A percentile compares a stretch with the other conserved stretches of the same genome.
These are phyloP conservation scores for Aurelia sp. DNA, from an alignment of 30 jellyfish, hydroid and myxozoan species.

Conservation along the genomic window DNA sequence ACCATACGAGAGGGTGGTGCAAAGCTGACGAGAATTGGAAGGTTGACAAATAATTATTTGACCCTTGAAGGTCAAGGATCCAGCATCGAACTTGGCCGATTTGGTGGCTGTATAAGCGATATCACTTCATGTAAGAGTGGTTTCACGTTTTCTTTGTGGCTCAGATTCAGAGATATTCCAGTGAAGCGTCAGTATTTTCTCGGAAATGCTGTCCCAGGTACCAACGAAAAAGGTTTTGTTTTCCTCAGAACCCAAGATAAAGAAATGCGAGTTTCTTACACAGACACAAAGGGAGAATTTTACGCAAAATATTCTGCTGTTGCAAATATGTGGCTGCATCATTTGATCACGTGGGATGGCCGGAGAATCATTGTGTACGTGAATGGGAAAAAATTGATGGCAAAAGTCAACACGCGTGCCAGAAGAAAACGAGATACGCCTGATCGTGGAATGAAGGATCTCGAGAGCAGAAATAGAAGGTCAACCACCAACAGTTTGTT, in stretches of 20 bases:
- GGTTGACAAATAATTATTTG: conserved; percentile 36
- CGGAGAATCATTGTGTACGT: conserved; percentile 13
- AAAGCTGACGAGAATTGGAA: conserved; percentile 50
- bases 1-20: conserved; percentile 68
- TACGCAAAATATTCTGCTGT: conserved; percentile 8
- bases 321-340: conserved; percentile 53
- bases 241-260: conserved; percentile 18
- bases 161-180: conserved; percentile 35
- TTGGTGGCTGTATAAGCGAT: conserved; percentile 55
- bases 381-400: conserved; percentile 46
- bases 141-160: conserved; percentile 70
- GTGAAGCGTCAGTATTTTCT: conserved; percentile 45
- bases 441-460: neutral
- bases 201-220: conserved; percentile 15
- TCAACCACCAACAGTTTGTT: conserved; percentile 13
- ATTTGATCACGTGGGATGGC: conserved; percentile 64
- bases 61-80: conserved; percentile 68
- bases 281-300: neutral
- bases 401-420: neutral
- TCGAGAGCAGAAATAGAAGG: neutral
- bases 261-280: conserved; percentile 36
- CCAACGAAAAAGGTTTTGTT: conserved; percentile 25
- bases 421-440: neutral
- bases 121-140: conserved; percentile 35
- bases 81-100: conserved; percentile 72